Evolutionary conservation across 2,797 vertebrate genomes (phyloP), one percentile per base, ranked within the genome.

Genomic region (Sebastes taczanowskii): DNA sequence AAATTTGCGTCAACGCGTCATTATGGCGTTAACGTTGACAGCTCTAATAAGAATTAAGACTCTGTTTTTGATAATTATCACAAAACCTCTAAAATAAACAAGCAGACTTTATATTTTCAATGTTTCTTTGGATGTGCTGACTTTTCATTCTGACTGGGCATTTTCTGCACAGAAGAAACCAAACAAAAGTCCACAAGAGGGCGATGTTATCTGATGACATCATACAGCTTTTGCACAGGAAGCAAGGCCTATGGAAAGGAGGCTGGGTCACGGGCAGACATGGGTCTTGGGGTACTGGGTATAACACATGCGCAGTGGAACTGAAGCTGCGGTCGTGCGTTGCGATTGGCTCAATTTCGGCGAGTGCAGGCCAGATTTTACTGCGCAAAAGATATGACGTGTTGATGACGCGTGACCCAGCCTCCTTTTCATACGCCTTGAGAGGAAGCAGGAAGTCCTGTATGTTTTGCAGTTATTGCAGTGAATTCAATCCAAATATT

Each of bases 151-250:
- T 42, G 23, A 49, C 11, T 30, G 4, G 5, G 0, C 34, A 7
- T 60, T 75, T 73, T 27, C 10, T 60, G 22, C 56, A 25, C 2
- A 9, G 22, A 56, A 49, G 11, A 56, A 35, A 18, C 2, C n/a
- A 25, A 14, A 63, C 5, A 25, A 46, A 62, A 4, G 3, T 72
- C 92, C 93, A 90, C 65, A 71, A 83, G 93, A 58, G 78, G 93
- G 91, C 78, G 30, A 59, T 83, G 75, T 88, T 80, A 22, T 42
- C 62, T 55, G 77, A 81, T 23, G 7, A 52, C 73, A 29, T 13
- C 35, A 62, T 16, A 1, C 2, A 59, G 70, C 27, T 23, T 69
- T 25, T 7, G 14, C 42, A 55, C 34, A 30, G 60, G 62, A 82
- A 74, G 42, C n/a, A 56, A 42, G 38, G 38, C 38, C 38, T 42